Evolutionary conservation across 2,797 vertebrate genomes (phyloP).

Genomic region (Sphaeramia orbicularis): DNA sequence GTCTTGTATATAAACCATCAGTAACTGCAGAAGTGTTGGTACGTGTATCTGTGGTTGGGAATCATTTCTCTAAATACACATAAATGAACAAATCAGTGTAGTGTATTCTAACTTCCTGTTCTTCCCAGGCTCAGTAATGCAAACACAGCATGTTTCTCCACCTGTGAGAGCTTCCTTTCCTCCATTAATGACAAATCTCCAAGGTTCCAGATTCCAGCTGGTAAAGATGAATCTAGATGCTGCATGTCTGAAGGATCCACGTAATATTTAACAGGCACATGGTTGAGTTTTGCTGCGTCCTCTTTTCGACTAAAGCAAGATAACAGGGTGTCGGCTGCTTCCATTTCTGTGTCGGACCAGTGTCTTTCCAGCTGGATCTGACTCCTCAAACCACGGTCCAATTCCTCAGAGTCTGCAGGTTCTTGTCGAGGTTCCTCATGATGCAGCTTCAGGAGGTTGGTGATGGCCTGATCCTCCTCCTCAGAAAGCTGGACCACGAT

Average conservation of each 20-base stretch:
- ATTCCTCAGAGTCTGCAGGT: neutral
- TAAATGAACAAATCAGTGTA: constrained; percentile 1
- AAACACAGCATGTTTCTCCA: constrained; percentile 46
- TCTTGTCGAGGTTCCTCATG: constrained; percentile 46
- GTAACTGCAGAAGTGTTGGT: no score
- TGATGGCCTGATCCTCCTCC: constrained; percentile 79
- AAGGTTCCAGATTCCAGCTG: no score
- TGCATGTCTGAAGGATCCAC: no score
- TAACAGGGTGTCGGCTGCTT: constrained; percentile 55
- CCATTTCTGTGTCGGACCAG: constrained; percentile 59
- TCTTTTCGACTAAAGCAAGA: constrained; percentile 20
- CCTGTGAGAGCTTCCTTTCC: constrained; percentile 23
- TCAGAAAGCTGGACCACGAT: constrained; percentile 69
- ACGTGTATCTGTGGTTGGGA: no score
- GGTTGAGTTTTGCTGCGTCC: no score
- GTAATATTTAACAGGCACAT: no score
- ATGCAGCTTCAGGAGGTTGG: constrained; percentile 73
- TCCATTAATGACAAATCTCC: neutral
- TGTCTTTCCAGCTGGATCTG: neutral
- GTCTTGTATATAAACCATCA: no score
- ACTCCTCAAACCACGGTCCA: neutral
- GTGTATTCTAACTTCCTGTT: neutral
- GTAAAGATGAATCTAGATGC: no score
- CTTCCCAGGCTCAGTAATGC: constrained; percentile 50
- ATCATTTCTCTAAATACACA: no score